These are phyloP conservation scores for Corydoras maculifer DNA, from an alignment of 2,113 vertebrate species.

Conservation along the genomic window DNA sequence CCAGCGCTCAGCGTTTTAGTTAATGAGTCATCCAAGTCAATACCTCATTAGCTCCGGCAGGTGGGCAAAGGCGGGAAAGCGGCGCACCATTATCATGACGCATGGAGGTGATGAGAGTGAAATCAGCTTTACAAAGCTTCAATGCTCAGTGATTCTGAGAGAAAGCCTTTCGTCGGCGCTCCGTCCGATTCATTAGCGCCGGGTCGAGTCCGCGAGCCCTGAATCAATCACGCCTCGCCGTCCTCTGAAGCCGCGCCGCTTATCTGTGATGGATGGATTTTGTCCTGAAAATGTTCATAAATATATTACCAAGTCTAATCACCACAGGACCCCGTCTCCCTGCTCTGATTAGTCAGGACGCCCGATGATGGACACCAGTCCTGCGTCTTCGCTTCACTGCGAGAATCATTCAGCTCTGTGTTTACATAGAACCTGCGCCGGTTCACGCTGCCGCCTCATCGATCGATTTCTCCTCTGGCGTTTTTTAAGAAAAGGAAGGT, in stretches of 20 bases:
- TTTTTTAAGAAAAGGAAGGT: not conserved
- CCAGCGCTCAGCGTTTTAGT: slow-evolving; percentile 16
- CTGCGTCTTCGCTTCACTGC: not conserved
- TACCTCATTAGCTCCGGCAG: slow-evolving; percentile 31
- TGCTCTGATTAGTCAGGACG: slow-evolving; percentile 34
- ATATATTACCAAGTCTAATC: slow-evolving; percentile 56
- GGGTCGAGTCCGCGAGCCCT: slow-evolving; percentile 32
- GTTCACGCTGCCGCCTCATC: not conserved
- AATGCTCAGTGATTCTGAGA: slow-evolving; percentile 2
- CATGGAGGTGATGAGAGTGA: not conserved
- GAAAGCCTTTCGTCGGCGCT: slow-evolving; percentile 13
- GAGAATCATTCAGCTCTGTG: not conserved
- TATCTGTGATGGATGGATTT: slow-evolving; percentile 57
- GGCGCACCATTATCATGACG: slow-evolving; percentile 1
- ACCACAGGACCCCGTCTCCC: slow-evolving; percentile 32
- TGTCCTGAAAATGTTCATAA: slow-evolving; percentile 57
- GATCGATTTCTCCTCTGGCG: not conserved
- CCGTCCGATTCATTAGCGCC: slow-evolving; percentile 41
- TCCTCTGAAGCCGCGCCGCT: slow-evolving; percentile 52
- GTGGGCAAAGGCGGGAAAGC: slow-evolving; percentile 4
- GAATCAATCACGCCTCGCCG: slow-evolving; percentile 42
- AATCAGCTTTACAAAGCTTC: slow-evolving; percentile 1
- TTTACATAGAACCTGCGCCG: not conserved
- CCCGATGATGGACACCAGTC: slow-evolving; percentile 30
- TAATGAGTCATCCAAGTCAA: slow-evolving; percentile 23